phyloP scores from a whole-genome alignment of 2,113 vertebrate genomes.

The Accipiter virgatus region DNA sequence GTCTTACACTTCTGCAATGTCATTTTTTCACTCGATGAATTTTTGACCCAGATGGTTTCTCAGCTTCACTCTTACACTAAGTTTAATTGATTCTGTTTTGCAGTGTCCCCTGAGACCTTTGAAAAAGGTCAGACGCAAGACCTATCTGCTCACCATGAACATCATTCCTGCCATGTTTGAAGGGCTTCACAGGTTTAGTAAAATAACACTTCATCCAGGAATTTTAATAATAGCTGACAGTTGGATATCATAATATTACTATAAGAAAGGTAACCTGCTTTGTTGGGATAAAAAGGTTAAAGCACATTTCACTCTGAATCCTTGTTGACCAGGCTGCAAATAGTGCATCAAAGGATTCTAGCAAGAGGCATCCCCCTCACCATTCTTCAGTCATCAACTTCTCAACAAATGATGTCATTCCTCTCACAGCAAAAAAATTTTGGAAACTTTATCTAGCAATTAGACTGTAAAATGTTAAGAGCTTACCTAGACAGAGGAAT shows the following conservation, averaged over 20 bases:
- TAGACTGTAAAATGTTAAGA: neutral
- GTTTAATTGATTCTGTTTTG: neutral
- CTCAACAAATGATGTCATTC: neutral
- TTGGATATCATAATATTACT: neutral
- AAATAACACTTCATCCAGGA: neutral
- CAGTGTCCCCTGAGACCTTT: neutral
- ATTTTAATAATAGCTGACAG: neutral
- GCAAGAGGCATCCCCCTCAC: neutral
- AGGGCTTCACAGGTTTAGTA: neutral
- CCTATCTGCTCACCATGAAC: neutral
- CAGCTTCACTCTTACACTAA: neutral
- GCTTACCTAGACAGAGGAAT: neutral
- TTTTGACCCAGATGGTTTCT: neutral
- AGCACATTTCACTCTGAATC: neutral
- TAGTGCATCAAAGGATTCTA: neutral
- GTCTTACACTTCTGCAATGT: neutral
- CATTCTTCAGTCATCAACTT: neutral
- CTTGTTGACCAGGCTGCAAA: neutral
- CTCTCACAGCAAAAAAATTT: neutral
- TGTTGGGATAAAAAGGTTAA: neutral
- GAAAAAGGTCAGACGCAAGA: neutral
- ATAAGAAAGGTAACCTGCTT: neutral
- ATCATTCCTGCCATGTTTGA: neutral
- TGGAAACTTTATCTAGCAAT: neutral
- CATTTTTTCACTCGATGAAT: neutral